Percentiles rank a stretch among this genome's conserved stretches.
Evolutionary conservation across 2,888 invertebrate species (phyloP).

Genomic region (Idaea dimidiata): DNA sequence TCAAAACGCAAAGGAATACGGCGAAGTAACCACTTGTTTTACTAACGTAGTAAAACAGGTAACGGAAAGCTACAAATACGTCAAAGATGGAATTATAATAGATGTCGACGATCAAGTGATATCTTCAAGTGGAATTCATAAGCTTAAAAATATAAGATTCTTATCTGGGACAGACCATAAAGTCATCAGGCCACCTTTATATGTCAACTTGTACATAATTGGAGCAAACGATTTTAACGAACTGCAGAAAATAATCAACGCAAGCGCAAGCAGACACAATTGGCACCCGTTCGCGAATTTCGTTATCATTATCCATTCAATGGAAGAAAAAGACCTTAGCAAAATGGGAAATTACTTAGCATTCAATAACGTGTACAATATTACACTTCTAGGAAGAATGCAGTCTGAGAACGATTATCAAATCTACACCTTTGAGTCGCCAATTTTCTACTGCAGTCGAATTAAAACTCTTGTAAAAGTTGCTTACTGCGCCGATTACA

Average conservation of each 20-base stretch:
- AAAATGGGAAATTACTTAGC: constrained; percentile 30
- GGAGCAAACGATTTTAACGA: not conserved
- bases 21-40: not conserved
- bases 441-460: constrained; percentile 18
- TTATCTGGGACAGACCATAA: not conserved
- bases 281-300: constrained; percentile 45
- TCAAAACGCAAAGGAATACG: not conserved
- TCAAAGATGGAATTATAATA: not conserved
- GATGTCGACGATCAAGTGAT: not conserved
- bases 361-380: constrained; percentile 31
- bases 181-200: not conserved
- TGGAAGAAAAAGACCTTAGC: constrained; percentile 19
- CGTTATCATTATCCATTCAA: constrained; percentile 34
- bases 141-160: not conserved
- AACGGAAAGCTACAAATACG: not conserved
- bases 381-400: constrained; percentile 17
- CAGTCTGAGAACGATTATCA: constrained; percentile 10
- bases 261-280: not conserved
- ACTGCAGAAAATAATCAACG: not conserved
- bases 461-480: not conserved
- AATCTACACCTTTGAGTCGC: constrained; percentile 20
- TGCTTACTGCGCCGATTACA: constrained; percentile 22
- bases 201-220: not conserved
- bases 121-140: not conserved
- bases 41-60: not conserved